phyloP scores from a whole-genome alignment of 1,140 invertebrate species.

The Andrena cerasifolii region DNA sequence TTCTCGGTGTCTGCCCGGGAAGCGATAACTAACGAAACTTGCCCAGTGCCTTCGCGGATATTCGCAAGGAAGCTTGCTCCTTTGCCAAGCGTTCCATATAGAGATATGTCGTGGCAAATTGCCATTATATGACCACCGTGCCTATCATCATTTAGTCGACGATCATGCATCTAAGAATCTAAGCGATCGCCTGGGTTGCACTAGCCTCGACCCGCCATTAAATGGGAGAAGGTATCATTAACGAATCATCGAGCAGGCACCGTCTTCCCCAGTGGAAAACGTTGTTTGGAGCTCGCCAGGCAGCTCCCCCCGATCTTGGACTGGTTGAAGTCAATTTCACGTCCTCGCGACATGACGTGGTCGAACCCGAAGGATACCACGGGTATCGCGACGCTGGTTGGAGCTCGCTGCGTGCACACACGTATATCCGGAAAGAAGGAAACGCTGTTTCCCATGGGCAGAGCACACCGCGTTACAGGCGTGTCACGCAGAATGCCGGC shows the following conservation, averaged over 20 bases:
- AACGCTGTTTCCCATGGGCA: conserved; percentile 32
- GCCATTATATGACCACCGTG: not conserved
- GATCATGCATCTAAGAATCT: too few relatives aligned
- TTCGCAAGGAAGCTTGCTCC: too few relatives aligned
- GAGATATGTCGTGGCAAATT: too few relatives aligned
- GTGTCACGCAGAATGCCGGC: conserved; percentile 20
- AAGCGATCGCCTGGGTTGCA: not conserved
- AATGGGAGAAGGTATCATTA: conserved; percentile 8
- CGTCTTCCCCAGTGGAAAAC: not conserved
- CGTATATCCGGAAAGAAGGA: not conserved
- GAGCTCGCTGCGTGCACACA: not conserved
- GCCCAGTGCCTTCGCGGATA: too few relatives aligned
- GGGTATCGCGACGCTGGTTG: not conserved
- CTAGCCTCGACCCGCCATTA: conserved; percentile 15
- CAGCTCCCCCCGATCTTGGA: conserved; percentile 46
- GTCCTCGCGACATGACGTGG: conserved; percentile 42
- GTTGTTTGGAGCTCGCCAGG: not conserved
- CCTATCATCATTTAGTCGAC: too few relatives aligned
- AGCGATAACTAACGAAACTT: too few relatives aligned
- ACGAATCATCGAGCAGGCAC: not conserved
- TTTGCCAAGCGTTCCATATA: too few relatives aligned
- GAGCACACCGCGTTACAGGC: not conserved
- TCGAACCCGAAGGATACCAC: conserved; percentile 44
- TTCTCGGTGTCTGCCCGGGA: too few relatives aligned
- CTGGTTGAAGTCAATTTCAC: conserved; percentile 47